Base-by-base conservation (phyloP, 2,797 vertebrate genomes). In the Zenarchopterus dispar region DNA sequence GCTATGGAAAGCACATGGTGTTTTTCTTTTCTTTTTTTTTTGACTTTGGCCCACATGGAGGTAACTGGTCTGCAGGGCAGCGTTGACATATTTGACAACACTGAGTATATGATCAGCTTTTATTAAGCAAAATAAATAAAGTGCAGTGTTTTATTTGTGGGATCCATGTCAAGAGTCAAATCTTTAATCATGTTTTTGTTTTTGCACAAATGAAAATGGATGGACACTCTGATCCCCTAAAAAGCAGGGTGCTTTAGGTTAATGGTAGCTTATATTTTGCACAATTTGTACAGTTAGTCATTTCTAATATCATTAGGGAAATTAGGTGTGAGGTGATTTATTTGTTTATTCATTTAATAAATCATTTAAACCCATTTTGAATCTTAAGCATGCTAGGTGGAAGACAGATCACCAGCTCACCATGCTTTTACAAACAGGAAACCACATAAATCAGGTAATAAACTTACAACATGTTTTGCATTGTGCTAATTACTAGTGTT, bases 291-390 rank as follows among this genome's bases (percentile, higher is more conserved):
- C 89, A 86, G 88, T 94, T 92, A 94, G 86, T 93, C 86, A 89
- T 91, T 93, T 92, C 90, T 92, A 93, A 94, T 93, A 93, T 94
- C 90, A 93, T 94, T 94, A 94, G 90, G 91, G 86, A 93, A 94
- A 94, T 94, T 90, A 93, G 90, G 88, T 90, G 79, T 72, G 84
- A 85, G 89, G 85, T 93, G 91, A 94, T 93, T 93, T 92, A 93
- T 93, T 93, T 92, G 88, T 89, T 92, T 92, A 91, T 93, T 91
- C 90, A 85, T 91, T 93, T 91, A 93, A 93, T 94, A 93, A 93
- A 93, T 93, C 86, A 93, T 93, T 93, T 90, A 90, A 89, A 90
- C 90, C 78, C 88, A 88, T 84, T 84, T 87, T 84, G 90, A 92
- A 92, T 93, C 86, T 89, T 91, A 93, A 93, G 83, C 81, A 58